Conservation (phyloP, 2,888 invertebrate genomes). For the Rotaria sp. region DNA sequence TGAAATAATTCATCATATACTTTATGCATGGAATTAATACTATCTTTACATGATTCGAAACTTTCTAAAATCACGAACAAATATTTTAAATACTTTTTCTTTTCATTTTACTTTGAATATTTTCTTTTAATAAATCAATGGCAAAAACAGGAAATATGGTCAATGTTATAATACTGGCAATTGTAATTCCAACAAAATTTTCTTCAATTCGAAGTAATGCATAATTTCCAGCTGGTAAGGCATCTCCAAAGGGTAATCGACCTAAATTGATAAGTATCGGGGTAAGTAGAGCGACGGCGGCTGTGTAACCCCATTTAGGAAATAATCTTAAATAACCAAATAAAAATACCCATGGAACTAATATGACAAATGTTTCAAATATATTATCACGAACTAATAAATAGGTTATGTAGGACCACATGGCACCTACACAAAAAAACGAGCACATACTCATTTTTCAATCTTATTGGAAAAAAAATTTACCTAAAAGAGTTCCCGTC, state of each 20-base stretch:
- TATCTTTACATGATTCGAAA: neutral
- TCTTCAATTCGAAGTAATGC: neutral
- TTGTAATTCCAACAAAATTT: neutral
- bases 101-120: conserved; percentile 6
- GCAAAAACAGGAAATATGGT: neutral
- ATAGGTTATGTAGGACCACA: conserved; percentile 18
- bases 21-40: neutral
- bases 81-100: neutral
- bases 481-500: neutral
- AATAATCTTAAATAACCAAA: neutral
- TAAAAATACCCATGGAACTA: conserved; percentile 1
- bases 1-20: conserved; percentile 15
- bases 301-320: neutral
- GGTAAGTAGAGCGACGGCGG: neutral
- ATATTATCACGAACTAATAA: conserved; percentile 3
- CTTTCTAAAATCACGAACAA: no score
- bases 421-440: neutral
- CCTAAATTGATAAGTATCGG: neutral
- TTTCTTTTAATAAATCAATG: conserved; percentile 20
- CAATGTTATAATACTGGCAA: neutral
- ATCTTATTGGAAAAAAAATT: neutral
- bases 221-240: neutral
- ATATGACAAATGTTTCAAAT: neutral
- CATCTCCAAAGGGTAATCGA: neutral
- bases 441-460: no score